Percentiles rank a stretch among this genome's conserved stretches.
These are phyloP conservation scores for Syngnathus scovelli DNA, from an alignment of 2,113 vertebrate genomes.

Conservation along the genomic window DNA sequence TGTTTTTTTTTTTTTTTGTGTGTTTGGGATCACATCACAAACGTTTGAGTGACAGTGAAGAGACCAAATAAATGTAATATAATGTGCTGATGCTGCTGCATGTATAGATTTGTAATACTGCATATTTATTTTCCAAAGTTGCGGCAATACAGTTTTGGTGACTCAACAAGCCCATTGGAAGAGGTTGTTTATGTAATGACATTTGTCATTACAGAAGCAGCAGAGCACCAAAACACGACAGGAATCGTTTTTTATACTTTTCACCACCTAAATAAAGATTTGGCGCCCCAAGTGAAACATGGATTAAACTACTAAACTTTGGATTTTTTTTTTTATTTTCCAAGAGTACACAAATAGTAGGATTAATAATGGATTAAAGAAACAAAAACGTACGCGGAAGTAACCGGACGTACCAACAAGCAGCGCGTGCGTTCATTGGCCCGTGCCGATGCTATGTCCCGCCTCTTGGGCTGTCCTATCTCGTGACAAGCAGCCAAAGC, in stretches of 20 bases:
- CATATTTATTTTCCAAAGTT: too few relatives aligned
- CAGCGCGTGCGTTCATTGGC: constrained; percentile 25
- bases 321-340: not conserved
- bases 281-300: too few relatives aligned
- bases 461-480: constrained; percentile 34
- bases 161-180: not conserved
- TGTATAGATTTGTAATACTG: too few relatives aligned
- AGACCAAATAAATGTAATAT: not conserved
- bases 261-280: not conserved
- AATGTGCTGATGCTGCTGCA: too few relatives aligned
- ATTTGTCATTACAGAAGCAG: constrained; percentile 48
- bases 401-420: constrained; percentile 2
- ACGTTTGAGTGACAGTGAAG: not conserved
- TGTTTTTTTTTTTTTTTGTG: not conserved
- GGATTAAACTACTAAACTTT: not conserved
- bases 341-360: not conserved
- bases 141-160: not conserved
- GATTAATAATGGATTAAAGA: not conserved
- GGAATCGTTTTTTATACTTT: not conserved
- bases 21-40: not conserved
- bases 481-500: constrained; percentile 40
- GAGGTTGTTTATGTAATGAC: constrained; percentile 21
- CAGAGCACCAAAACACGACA: not conserved
- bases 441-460: constrained; percentile 27
- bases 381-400: not conserved